Base-by-base conservation (phyloP, 2,888 invertebrate species). In the Apamea monoglypha region DNA sequence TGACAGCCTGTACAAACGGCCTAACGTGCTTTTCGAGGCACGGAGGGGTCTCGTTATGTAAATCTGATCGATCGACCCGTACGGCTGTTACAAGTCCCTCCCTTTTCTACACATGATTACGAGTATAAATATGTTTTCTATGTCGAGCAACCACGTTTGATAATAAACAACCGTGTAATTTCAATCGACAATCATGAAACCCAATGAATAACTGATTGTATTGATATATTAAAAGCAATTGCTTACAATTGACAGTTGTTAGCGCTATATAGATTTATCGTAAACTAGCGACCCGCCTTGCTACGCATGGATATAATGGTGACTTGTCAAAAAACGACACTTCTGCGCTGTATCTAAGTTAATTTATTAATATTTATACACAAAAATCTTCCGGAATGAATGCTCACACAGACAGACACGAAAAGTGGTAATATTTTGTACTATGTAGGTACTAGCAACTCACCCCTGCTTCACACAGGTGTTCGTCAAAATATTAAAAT, bases 191-290 rank as follows among this genome's bases (percentile, higher is more conserved):
- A 56, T 50, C 82, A 10, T 21, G 68, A 66, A 59, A 67, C 16
- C 7, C 40, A 63, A 44, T 50, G n/a, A 61, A 70, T 8, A 36
- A 76, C 29, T 36, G n/a, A 72, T 84, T 82, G 61, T 59, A 72
- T 21, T 63, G n/a, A 29, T 25, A 56, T 68, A 66, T 67, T 72
- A 69, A 40, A 84, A 50, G 10, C 72, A 84, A 82, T 79, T 64
- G 59, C n/a, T 59, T 44, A 44, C 80, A 82, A 82, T 84, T 79
- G 85, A 12, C 50, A 69, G 40, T 80, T 59, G 40, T 50, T 50
- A n/a, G 50, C 67, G 32, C 50, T 56, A n/a, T 32, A 47, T 29
- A 73, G n/a, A 81, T 44, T 50, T 53, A 44, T 61, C n/a, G 3
- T 21, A 25, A 32, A 36, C 10, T 71, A 7, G 70, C 32, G 16